phyloP scores from a whole-genome alignment of 2,888 invertebrate species.

The Calameuta idolon region DNA sequence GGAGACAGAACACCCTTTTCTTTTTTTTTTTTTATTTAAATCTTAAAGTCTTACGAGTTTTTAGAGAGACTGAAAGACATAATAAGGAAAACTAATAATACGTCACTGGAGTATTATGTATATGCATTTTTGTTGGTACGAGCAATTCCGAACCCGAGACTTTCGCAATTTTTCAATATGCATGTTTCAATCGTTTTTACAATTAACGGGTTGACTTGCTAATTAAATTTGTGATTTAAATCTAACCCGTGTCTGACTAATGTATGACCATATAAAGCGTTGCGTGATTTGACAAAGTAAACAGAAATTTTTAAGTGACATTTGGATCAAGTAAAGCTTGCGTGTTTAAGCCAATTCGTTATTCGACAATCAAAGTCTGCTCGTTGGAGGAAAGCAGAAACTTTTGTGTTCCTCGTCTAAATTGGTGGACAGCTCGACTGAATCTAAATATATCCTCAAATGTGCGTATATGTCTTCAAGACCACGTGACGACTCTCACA shows the following conservation, averaged over 20 bases:
- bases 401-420: not conserved
- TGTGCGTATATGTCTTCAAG: not conserved
- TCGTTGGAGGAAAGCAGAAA: not conserved
- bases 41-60: not conserved
- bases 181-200: not conserved
- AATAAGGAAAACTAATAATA: not conserved
- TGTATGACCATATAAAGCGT: not conserved
- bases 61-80: not conserved
- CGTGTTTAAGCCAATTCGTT: not conserved
- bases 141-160: not conserved
- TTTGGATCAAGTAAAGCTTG: not conserved
- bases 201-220: not conserved
- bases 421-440: not conserved
- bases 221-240: not conserved
- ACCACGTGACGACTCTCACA: not conserved
- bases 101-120: not conserved
- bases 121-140: not conserved
- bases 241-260: not conserved
- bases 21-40: not conserved
- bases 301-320: not conserved
- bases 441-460: not conserved
- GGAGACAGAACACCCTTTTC: not conserved
- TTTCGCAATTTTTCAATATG: not conserved
- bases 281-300: not conserved
- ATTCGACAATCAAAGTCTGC: not conserved